Evolutionary conservation across 2,113 vertebrate species (phyloP).

Genomic region (Brachyistius frenatus): DNA sequence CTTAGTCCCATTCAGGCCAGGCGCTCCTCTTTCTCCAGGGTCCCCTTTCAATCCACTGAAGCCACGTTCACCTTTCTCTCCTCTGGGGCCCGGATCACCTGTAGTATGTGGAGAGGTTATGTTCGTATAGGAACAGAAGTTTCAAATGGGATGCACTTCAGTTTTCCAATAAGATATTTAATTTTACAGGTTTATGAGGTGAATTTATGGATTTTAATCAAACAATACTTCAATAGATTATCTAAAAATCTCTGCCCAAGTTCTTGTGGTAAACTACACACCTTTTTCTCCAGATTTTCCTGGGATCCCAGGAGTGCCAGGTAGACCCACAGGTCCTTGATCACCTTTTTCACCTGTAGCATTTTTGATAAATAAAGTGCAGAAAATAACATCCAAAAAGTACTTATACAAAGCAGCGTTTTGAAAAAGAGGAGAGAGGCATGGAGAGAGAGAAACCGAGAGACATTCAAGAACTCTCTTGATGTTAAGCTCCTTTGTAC

Average conservation of each 20-base stretch:
- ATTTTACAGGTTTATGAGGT: not conserved
- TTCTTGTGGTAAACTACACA: slow-evolving; percentile 54
- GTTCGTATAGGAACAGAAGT: not conserved
- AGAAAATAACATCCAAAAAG: slow-evolving; percentile 48
- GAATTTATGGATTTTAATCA: not conserved
- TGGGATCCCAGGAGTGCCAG: slow-evolving; percentile 87
- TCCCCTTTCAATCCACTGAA: slow-evolving; percentile 89
- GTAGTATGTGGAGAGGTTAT: slow-evolving; percentile 13
- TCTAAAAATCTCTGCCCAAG: not conserved
- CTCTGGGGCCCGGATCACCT: slow-evolving; percentile 90
- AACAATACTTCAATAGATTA: not conserved
- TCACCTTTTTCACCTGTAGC: slow-evolving; percentile 90
- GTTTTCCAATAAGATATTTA: not conserved
- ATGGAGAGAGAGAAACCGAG: slow-evolving; percentile 19
- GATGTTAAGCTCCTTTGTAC: slow-evolving; percentile 70
- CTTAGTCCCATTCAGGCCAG: slow-evolving; percentile 88
- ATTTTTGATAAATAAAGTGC: slow-evolving; percentile 52
- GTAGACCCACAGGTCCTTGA: slow-evolving; percentile 85
- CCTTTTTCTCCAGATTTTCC: slow-evolving; percentile 92
- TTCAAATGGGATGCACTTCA: not conserved
- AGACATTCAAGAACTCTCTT: slow-evolving; percentile 37
- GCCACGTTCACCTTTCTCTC: slow-evolving; percentile 89
- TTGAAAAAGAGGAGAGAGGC: slow-evolving; percentile 23
- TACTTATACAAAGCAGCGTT: slow-evolving; percentile 22
- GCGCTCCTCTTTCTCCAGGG: slow-evolving; percentile 89